Percentiles rank a stretch among this genome's conserved stretches.
Evolutionary conservation across 53 echinoderm and acorn worm species (phyloP).

Genomic region (Crossaster papposus): DNA sequence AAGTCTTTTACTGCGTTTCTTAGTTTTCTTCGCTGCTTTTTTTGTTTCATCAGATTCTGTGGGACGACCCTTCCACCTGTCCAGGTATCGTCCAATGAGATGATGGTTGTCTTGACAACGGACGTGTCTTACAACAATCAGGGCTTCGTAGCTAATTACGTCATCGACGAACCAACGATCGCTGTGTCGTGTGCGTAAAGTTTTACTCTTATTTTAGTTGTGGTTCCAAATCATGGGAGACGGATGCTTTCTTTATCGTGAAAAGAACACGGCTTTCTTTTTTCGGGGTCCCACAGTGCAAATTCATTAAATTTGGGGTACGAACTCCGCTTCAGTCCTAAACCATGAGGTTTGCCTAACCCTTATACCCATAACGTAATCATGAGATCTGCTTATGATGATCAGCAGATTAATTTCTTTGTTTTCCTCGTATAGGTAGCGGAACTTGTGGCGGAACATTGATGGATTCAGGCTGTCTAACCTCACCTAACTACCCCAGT

Average conservation of each 20-base stretch:
- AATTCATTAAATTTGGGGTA: not conserved
- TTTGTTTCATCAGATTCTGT: conserved; percentile 30
- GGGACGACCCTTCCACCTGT: conserved; percentile 38
- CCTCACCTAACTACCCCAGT: too few species aligned
- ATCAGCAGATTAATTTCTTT: too few species aligned
- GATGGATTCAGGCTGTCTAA: too few species aligned
- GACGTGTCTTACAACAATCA: conserved; percentile 35
- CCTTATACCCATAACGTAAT: too few species aligned
- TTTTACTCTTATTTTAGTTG: not conserved
- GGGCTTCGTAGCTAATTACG: conserved; percentile 57
- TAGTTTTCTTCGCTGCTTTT: not conserved
- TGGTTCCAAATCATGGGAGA: too few species aligned
- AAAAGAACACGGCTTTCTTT: too few species aligned
- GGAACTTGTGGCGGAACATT: too few species aligned
- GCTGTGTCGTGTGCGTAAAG: not conserved
- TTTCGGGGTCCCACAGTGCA: too few species aligned
- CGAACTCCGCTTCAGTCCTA: not conserved
- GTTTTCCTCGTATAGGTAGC: too few species aligned
- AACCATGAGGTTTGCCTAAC: not conserved
- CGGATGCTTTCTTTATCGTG: too few species aligned
- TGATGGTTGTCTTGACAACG: conserved; percentile 40
- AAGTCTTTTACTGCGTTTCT: not conserved
- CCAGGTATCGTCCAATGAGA: conserved; percentile 25
- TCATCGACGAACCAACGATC: conserved; percentile 33
- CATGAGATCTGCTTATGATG: too few species aligned